Evolutionary conservation across 2,113 vertebrate species (phyloP), one percentile per base, ranked within the genome.

Genomic region (Cercopithecus mona): DNA sequence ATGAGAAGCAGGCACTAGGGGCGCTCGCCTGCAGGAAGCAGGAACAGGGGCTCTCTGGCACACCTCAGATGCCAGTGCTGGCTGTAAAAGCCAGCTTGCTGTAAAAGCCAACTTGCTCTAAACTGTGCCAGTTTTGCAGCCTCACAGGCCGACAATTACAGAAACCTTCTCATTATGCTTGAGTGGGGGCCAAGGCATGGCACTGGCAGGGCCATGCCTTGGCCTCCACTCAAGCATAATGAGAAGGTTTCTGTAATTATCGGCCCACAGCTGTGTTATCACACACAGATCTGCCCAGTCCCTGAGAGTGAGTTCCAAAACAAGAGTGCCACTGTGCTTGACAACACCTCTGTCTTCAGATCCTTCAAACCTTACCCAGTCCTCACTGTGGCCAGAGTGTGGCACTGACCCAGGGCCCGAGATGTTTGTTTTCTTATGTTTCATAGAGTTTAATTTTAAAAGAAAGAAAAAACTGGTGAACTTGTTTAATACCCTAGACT

Each of bases 171-270:
- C 52, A 55, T 55, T 55, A 55, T 55, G 18, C 52, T 55, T 55
- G 52, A 55, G 18, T 55, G 52, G 17, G 52, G 18, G 52, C 52
- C 52, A 55, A 55, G 52, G 52, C 52, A 55, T 55, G 52, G 52
- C 52, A 14, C 78, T 97, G 88, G 88, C 92, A 97, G 86, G 90
- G 95, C 96, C 96, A 64, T 96, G 92, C 59, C 84, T 98, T 98
- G 98, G 98, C 96, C 95, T 93, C 96, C 93, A 93, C 95, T 98
- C 97, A 98, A 97, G 96, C 93, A 0, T 97, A 98, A 98, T 98
- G 97, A 98, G 97, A 98, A 97, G 90, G 97, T 97, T 98, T 98
- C 97, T 98, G 96, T 98, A 98, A 98, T 99, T 98, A 98, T 98
- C 92, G 70, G 66, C 93, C 97, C 90, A 97, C 95, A 98, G 97